A percentile compares a stretch with the other conserved stretches of the same genome.
These are phyloP conservation scores for Bos taurus DNA, from an alignment of 2,113 vertebrate species.

Conservation along the genomic window DNA sequence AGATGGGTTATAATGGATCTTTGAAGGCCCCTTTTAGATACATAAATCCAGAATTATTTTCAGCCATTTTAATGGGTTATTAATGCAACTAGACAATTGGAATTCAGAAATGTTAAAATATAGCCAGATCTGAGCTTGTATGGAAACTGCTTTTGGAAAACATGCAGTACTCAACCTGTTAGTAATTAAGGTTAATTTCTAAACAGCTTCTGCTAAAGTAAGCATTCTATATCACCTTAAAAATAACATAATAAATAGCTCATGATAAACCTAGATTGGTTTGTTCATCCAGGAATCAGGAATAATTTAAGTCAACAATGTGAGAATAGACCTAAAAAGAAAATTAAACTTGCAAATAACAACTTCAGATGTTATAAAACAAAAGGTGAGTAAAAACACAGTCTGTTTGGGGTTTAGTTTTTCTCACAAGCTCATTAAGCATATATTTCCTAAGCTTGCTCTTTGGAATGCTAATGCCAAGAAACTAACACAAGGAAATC, in stretches of 20 bases:
- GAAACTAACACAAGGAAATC: neutral
- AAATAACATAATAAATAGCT: neutral
- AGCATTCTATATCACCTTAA: neutral
- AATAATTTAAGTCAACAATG: neutral
- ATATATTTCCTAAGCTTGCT: neutral
- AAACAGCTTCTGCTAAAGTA: neutral
- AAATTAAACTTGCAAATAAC: conserved; percentile 4
- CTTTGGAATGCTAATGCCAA: neutral
- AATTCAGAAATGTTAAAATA: conserved; percentile 25
- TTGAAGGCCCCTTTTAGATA: neutral
- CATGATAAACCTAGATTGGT: neutral
- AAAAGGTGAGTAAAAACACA: neutral
- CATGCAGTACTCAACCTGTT: neutral
- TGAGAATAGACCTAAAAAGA: neutral
- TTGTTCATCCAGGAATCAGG: neutral
- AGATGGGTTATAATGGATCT: neutral
- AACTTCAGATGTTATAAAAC: neutral
- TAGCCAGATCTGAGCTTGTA: neutral
- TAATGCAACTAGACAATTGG: neutral
- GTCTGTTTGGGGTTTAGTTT: neutral
- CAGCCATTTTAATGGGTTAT: neutral
- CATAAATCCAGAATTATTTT: conserved; percentile 15
- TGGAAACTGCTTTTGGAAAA: neutral
- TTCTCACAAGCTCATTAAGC: neutral
- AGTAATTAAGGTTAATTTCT: conserved; percentile 12